Percentiles rank a stretch among this genome's conserved stretches.
These are phyloP conservation scores for Nephotettix cincticeps DNA, from an alignment of 1,140 invertebrate species.

Conservation along the genomic window DNA sequence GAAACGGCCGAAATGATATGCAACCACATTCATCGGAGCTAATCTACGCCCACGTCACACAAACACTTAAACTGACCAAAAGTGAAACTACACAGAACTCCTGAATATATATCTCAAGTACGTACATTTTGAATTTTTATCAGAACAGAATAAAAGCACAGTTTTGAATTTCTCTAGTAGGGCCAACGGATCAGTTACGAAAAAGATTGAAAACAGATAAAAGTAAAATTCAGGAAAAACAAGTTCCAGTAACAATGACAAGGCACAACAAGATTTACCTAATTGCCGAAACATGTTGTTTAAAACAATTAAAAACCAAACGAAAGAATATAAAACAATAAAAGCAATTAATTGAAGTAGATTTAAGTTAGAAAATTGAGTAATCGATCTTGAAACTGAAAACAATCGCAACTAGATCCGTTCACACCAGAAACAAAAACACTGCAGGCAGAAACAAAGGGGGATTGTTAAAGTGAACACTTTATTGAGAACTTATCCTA, in stretches of 20 bases:
- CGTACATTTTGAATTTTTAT: slow-evolving; percentile 2
- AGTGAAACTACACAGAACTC: background rate
- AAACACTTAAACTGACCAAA: slow-evolving; percentile 22
- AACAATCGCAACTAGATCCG: background rate
- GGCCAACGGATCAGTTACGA: background rate
- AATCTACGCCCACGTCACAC: slow-evolving; percentile 26
- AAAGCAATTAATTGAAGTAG: no score
- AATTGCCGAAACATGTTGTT: background rate
- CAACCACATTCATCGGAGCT: slow-evolving; percentile 21
- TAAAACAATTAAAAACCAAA: no score
- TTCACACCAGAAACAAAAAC: background rate
- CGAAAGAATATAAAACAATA: no score
- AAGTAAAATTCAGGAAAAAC: background rate
- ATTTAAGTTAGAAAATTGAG: no score
- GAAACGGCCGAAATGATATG: slow-evolving; percentile 25
- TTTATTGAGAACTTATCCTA: slow-evolving; percentile 6
- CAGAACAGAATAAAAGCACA: slow-evolving; percentile 7
- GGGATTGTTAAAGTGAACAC: background rate
- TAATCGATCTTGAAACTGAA: no score
- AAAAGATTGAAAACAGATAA: no score
- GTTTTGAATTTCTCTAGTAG: slow-evolving; percentile 13
- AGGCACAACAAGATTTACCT: background rate
- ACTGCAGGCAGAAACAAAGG: background rate
- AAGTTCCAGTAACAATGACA: background rate
- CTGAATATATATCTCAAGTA: background rate